Conservation (phyloP, 1,140 invertebrate genomes). For the Drosophila parabipectinata region DNA sequence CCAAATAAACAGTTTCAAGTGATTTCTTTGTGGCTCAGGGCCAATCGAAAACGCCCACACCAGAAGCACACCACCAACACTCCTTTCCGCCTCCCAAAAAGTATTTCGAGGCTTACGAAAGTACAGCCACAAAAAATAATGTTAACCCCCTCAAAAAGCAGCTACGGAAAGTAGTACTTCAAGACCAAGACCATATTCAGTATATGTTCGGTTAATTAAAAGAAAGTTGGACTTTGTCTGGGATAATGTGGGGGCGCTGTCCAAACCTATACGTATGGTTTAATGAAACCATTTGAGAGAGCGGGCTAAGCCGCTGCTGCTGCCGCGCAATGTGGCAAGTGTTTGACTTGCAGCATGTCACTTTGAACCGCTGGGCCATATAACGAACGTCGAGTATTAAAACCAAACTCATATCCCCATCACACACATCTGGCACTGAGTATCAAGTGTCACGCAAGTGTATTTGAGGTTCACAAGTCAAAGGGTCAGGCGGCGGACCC, state of each 20-base stretch:
- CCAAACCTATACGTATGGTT: constrained; percentile 19
- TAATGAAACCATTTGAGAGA: constrained; percentile 70
- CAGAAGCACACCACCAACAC: constrained; percentile 10
- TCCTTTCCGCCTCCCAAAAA: neutral
- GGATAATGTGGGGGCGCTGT: constrained; percentile 45
- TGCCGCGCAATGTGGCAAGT: constrained; percentile 54
- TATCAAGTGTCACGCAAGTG: constrained; percentile 74
- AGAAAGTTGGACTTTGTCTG: constrained; percentile 63
- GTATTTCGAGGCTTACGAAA: constrained; percentile 13
- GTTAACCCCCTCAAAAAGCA: constrained; percentile 10
- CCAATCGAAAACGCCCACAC: constrained; percentile 58
- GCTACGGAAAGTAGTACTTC: constrained; percentile 11
- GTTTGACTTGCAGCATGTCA: constrained; percentile 68
- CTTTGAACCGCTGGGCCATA: constrained; percentile 66
- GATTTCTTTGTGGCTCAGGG: constrained; percentile 56
- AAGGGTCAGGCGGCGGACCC: constrained; percentile 55
- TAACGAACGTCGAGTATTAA: constrained; percentile 11
- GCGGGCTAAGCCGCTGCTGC: constrained; percentile 28
- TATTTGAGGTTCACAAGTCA: constrained; percentile 42
- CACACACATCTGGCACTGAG: constrained; percentile 8
- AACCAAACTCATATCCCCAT: constrained; percentile 13
- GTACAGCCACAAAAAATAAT: constrained; percentile 24
- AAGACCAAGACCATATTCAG: constrained; percentile 43
- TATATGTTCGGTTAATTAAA: constrained; percentile 70
- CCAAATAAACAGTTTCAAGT: constrained; percentile 46